These are phyloP conservation scores for Ptychoptera albimana DNA, from an alignment of 2,888 invertebrate genomes.

Conservation along the genomic window DNA sequence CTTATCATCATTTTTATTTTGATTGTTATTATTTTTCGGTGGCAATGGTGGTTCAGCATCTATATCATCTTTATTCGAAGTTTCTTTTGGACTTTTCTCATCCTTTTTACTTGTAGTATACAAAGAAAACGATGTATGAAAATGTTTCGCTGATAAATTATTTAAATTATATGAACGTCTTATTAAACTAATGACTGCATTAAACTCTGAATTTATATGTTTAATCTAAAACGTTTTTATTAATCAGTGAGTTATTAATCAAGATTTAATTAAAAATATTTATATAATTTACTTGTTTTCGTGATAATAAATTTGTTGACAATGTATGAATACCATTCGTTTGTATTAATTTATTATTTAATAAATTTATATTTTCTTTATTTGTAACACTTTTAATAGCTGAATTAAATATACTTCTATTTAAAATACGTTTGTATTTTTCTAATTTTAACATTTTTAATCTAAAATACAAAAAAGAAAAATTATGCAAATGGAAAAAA, in stretches of 20 bases:
- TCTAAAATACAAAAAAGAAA: no score
- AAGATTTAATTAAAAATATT: no score
- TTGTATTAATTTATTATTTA: background rate
- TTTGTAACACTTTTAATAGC: slow-evolving; percentile 1
- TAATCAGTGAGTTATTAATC: background rate
- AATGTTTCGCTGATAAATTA: background rate
- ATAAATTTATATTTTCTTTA: background rate
- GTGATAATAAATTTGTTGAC: background rate
- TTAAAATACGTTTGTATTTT: slow-evolving; percentile 3
- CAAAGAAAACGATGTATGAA: background rate
- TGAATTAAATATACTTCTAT: slow-evolving; percentile 2
- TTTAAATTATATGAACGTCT: slow-evolving; percentile 18
- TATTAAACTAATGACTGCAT: slow-evolving; percentile 20
- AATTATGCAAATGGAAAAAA: no score
- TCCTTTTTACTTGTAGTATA: background rate
- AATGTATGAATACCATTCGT: background rate
- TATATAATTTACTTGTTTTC: background rate
- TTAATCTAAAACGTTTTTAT: slow-evolving; percentile 15
- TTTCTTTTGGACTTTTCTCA: slow-evolving; percentile 1
- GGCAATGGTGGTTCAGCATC: background rate
- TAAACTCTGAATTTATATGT: slow-evolving; percentile 21
- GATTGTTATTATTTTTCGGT: slow-evolving; percentile 5
- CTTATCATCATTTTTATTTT: slow-evolving; percentile 19
- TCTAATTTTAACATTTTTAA: slow-evolving; percentile 4
- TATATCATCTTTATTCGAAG: slow-evolving; percentile 5